These are phyloP conservation scores for Sebastes wilsoni DNA, from an alignment of 2,797 vertebrate species.

Conservation along the genomic window DNA sequence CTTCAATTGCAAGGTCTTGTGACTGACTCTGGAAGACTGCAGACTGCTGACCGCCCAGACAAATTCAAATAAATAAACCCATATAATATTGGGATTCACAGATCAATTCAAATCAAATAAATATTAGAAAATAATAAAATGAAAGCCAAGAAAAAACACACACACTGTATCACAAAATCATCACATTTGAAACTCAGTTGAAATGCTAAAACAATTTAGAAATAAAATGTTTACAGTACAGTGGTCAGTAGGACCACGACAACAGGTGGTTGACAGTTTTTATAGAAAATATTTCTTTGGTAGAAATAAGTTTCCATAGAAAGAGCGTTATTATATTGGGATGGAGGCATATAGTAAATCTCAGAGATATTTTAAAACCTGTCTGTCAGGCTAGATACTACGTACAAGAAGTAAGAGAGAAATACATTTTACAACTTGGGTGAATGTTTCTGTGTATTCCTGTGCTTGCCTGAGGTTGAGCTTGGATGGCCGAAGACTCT, in stretches of 20 bases:
- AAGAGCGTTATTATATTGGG: background rate
- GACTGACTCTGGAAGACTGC: conserved; percentile 32
- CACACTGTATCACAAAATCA: background rate
- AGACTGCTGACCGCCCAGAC: conserved; percentile 1
- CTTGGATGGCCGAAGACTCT: conserved; percentile 11
- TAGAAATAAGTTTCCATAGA: no score
- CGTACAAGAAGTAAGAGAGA: background rate
- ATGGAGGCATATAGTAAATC: background rate
- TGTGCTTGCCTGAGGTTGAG: conserved; percentile 46
- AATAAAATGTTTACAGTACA: background rate
- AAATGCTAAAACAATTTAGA: background rate
- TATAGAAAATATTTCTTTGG: background rate
- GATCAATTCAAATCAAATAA: background rate
- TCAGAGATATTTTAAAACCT: background rate
- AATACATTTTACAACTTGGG: background rate
- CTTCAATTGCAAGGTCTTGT: conserved; percentile 21
- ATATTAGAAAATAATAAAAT: background rate
- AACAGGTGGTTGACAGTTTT: background rate
- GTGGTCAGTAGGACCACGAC: background rate
- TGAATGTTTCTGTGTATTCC: background rate
- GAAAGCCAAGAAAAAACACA: no score
- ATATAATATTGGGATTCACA: background rate
- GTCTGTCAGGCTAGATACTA: no score
- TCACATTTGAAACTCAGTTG: background rate
- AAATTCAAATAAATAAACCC: background rate